Evolutionary conservation across 2,797 vertebrate genomes (phyloP), one percentile per base, ranked within the genome.

Genomic region (Bradypus variegatus): DNA sequence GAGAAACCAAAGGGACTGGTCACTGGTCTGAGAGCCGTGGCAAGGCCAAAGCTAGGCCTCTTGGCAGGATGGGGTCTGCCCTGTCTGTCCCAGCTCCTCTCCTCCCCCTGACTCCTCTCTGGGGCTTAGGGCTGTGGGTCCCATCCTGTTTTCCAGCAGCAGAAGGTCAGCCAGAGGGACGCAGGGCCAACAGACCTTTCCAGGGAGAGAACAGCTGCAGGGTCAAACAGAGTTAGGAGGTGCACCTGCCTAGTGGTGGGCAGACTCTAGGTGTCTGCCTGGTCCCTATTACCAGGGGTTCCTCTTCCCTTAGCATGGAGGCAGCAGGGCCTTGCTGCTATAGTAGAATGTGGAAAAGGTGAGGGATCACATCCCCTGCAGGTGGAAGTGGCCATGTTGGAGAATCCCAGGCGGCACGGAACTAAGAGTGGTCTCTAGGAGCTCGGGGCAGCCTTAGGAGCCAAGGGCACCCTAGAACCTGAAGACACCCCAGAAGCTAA

Each of bases 131-230:
- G 41, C 33, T 93, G 2, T 90, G 29, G 29, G 48, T 83, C 82
- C 27, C 21, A 8, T 16, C 23, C 91, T 84, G 29, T 76, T 79
- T 95, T 90, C 86, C 91, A 3, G 76, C 82, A 45, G 69, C 83
- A 86, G 93, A 86, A 36, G 31, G 31, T n/a, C 36, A n/a, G 64
- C 19, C 6, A 15, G 53, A 38, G 10, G 48, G 16, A 53, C 64
- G 41, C 36, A 38, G 60, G 76, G 6, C 50, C 6, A 64, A 69
- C 6, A 50, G 19, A 23, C 19, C 76, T 41, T n/a, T 38, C 36
- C 76, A 77, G 77, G 41, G 31, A 16, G 0, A 0, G 29, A 72
- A 76, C 23, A 31, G 50, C 55, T 18, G 0, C 4, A 27, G 64
- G 29, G 3, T 27, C 79, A 67, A 70, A 36, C 8, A 77, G 86